Evolutionary conservation across 2,888 invertebrate genomes (phyloP).

Genomic region (Parnassius mnemosyne): DNA sequence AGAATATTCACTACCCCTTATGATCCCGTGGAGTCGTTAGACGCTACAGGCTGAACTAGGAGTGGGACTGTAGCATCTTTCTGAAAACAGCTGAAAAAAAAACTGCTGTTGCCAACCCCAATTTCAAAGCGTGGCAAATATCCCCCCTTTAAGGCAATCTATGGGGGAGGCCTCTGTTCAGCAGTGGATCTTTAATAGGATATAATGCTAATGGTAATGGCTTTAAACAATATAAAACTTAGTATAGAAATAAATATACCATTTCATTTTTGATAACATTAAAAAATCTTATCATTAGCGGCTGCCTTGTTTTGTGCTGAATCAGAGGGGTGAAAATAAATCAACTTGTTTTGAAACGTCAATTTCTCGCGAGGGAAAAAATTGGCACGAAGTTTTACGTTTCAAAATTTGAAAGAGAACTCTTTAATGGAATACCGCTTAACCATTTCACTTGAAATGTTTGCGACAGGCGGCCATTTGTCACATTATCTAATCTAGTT

Average conservation of each 20-base stretch:
- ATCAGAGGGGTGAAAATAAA: conserved; percentile 43
- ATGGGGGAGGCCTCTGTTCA: no score
- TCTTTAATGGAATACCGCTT: conserved; percentile 26
- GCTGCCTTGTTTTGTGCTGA: conserved; percentile 46
- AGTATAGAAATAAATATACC: background rate
- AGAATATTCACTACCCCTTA: no score
- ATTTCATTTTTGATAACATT: conserved; percentile 1
- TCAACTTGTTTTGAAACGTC: conserved; percentile 35
- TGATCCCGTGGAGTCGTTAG: no score
- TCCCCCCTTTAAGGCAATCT: no score
- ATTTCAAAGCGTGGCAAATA: no score
- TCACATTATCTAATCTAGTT: conserved; percentile 22
- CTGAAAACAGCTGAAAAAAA: no score
- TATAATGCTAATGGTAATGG: no score
- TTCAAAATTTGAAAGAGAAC: conserved; percentile 23
- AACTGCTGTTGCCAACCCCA: no score
- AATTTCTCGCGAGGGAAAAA: conserved; percentile 30
- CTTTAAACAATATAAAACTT: no score
- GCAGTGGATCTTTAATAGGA: no score
- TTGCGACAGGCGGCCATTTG: conserved; percentile 26
- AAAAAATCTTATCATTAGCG: conserved; percentile 26
- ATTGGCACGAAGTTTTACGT: conserved; percentile 19
- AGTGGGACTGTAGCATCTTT: no score
- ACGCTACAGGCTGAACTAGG: no score
- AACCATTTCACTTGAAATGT: conserved; percentile 21